phyloP scores from a whole-genome alignment of 2,113 vertebrate species.

The Nibea coibor region DNA sequence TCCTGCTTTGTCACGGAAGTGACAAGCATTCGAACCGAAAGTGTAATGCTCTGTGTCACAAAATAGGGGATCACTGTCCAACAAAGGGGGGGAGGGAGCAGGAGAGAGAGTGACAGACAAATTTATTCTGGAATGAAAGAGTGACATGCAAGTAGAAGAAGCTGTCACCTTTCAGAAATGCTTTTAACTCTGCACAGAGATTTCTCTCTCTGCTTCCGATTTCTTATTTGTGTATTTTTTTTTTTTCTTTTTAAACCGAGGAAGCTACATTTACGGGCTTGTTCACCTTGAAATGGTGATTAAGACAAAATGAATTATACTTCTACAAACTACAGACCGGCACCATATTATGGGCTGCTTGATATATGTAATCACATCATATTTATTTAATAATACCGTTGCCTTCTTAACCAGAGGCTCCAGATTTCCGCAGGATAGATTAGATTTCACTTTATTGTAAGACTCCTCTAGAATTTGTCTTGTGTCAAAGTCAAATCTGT shows the following conservation, averaged over 20 bases:
- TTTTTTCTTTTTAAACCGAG: not conserved
- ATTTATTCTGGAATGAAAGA: slow-evolving; percentile 65
- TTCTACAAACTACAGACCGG: not conserved
- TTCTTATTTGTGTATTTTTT: slow-evolving; percentile 33
- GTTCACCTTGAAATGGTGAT: slow-evolving; percentile 27
- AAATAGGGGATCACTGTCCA: slow-evolving; percentile 67
- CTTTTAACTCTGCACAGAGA: slow-evolving; percentile 49
- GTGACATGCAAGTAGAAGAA: slow-evolving; percentile 52
- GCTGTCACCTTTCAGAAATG: slow-evolving; percentile 60
- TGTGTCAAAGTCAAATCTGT: not conserved
- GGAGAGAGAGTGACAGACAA: slow-evolving; percentile 60
- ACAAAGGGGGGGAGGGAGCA: slow-evolving; percentile 23
- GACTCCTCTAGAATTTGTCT: not conserved
- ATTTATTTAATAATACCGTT: not conserved
- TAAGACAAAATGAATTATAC: not conserved
- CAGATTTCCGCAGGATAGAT: not conserved
- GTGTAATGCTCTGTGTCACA: slow-evolving; percentile 65
- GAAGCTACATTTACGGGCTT: not conserved
- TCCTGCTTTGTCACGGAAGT: slow-evolving; percentile 60
- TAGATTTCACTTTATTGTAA: not conserved
- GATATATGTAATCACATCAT: not conserved
- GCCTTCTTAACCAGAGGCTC: not conserved
- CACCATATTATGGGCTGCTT: not conserved
- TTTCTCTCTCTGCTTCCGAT: slow-evolving; percentile 11
- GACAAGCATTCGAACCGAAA: slow-evolving; percentile 69